Conservation (phyloP, 2,113 vertebrate genomes). For the Rissa tridactyla region DNA sequence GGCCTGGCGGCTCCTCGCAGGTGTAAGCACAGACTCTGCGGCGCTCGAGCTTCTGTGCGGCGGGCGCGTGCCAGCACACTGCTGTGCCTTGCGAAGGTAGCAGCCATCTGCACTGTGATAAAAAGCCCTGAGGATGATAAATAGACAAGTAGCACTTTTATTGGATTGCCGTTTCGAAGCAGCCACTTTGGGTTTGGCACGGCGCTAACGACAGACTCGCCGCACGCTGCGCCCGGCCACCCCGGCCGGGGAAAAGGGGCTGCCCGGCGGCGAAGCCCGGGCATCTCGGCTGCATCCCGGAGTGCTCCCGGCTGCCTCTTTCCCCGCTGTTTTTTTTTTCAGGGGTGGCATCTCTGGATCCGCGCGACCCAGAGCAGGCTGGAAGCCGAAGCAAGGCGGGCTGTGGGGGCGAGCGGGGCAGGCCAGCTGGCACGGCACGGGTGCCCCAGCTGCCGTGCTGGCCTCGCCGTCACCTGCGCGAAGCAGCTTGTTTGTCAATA, state of each 20-base stretch:
- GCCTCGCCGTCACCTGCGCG: constrained; percentile 36
- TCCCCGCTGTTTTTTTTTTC: not conserved
- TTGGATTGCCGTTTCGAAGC: constrained; percentile 80
- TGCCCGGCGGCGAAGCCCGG: not conserved
- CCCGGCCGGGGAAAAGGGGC: not conserved
- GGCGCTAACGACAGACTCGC: constrained; percentile 77
- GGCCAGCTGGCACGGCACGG: not conserved
- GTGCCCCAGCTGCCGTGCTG: constrained; percentile 21
- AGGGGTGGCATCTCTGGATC: not conserved
- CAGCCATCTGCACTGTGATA: constrained; percentile 83
- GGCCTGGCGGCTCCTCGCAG: constrained; percentile 53
- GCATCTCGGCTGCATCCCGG: accelerated
- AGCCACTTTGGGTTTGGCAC: constrained; percentile 83
- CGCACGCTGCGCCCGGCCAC: not conserved
- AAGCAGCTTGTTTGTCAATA: constrained; percentile 72
- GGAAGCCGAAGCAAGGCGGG: not conserved
- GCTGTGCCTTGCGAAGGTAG: constrained; percentile 80
- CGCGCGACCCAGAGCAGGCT: accelerated
- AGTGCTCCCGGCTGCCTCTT: accelerated
- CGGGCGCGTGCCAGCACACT: constrained; percentile 72
- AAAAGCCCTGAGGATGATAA: constrained; percentile 85
- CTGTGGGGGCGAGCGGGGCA: not conserved
- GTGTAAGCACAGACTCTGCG: constrained; percentile 70
- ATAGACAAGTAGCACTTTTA: constrained; percentile 82
- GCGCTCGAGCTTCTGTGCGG: constrained; percentile 66